Percentiles rank a stretch among this genome's conserved stretches.
phyloP scores from a whole-genome alignment of 2,797 vertebrate species.

The Varecia variegata region DNA sequence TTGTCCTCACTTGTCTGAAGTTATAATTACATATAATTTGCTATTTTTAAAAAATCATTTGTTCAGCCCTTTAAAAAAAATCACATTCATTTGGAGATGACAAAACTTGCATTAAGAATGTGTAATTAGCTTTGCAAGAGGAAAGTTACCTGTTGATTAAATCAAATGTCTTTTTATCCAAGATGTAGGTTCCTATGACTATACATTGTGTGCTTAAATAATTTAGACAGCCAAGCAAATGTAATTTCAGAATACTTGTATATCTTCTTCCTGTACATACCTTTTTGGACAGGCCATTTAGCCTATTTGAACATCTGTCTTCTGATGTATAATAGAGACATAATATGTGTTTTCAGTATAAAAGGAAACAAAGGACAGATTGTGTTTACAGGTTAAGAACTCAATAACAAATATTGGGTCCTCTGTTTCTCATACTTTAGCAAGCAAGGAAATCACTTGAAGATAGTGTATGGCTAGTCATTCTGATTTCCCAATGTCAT shows the following conservation, averaged over 20 bases:
- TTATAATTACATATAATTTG: background rate
- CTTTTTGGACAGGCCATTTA: background rate
- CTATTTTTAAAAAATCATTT: background rate
- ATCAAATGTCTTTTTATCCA: background rate
- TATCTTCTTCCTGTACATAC: rapidly evolving
- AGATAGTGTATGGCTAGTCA: background rate
- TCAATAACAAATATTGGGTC: background rate
- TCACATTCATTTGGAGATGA: background rate
- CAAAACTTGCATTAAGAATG: background rate
- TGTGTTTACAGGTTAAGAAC: background rate
- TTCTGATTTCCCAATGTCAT: background rate
- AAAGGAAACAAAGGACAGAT: background rate
- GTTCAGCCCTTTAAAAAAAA: background rate
- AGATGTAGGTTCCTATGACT: background rate
- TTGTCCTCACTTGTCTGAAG: background rate
- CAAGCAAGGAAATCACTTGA: background rate
- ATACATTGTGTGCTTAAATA: background rate
- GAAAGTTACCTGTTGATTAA: background rate
- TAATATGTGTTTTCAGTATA: background rate
- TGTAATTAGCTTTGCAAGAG: background rate
- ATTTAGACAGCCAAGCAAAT: background rate
- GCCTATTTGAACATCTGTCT: background rate
- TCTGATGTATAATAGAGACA: background rate
- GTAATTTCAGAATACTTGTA: background rate
- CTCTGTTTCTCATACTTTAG: background rate